Evolutionary conservation across 1,140 invertebrate species (phyloP).

Genomic region (Drosophila mojavensis): DNA sequence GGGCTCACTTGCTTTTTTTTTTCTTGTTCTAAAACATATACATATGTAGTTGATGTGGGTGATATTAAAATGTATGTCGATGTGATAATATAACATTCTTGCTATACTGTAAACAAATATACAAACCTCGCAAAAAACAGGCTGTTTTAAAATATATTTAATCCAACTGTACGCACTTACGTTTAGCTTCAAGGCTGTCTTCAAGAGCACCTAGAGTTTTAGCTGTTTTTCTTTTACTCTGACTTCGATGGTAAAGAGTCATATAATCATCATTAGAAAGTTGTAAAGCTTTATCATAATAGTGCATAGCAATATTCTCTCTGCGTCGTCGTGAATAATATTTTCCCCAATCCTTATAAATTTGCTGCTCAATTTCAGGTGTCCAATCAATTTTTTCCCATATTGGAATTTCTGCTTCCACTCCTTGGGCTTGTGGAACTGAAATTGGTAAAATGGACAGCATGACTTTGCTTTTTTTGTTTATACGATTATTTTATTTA

Average conservation of each 20-base stretch:
- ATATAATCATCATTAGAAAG: constrained; percentile 48
- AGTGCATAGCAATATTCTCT: constrained; percentile 60
- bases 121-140: too few relatives aligned
- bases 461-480: constrained; percentile 35
- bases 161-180: constrained; percentile 30
- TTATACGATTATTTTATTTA: constrained; percentile 20
- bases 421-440: constrained; percentile 22
- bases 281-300: constrained; percentile 61
- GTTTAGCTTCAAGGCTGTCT: constrained; percentile 49
- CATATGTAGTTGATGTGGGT: too few relatives aligned
- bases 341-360: constrained; percentile 74
- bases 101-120: too few relatives aligned
- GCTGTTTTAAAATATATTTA: too few relatives aligned
- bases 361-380: constrained; percentile 59
- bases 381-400: constrained; percentile 73
- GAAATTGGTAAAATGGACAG: constrained; percentile 21
- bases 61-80: too few relatives aligned
- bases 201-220: constrained; percentile 49
- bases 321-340: constrained; percentile 62
- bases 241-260: constrained; percentile 64
- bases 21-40: too few relatives aligned
- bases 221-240: constrained; percentile 56
- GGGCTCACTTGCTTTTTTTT: too few relatives aligned
- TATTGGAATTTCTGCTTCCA: constrained; percentile 37
- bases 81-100: too few relatives aligned